A percentile compares a stretch with the other conserved stretches of the same genome.
Evolutionary conservation across 2,888 invertebrate genomes (phyloP).

Genomic region (Heliconius sara): DNA sequence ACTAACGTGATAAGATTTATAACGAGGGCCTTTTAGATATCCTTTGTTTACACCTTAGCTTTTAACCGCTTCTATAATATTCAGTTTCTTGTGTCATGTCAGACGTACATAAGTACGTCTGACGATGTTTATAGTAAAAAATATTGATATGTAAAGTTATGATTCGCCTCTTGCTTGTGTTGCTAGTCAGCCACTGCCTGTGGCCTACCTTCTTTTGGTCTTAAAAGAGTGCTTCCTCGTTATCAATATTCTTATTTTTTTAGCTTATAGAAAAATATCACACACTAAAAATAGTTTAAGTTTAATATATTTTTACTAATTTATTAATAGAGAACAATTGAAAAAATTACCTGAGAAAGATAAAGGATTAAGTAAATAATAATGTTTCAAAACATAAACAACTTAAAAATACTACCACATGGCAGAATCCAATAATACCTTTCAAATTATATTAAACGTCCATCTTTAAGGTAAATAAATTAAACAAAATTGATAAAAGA

Average conservation of each 20-base stretch:
- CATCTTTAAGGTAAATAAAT: too few species aligned
- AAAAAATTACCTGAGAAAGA: too few species aligned
- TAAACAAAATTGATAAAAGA: too few species aligned
- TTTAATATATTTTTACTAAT: too few species aligned
- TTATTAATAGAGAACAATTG: too few species aligned
- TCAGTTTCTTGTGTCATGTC: not conserved
- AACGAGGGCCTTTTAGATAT: constrained; percentile 45
- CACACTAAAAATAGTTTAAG: too few species aligned
- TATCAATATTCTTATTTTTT: too few species aligned
- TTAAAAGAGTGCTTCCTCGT: too few species aligned
- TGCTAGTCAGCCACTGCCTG: not conserved
- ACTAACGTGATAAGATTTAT: constrained; percentile 54
- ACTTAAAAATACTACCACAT: not conserved
- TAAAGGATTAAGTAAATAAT: too few species aligned
- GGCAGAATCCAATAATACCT: not conserved
- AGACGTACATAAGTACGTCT: not conserved
- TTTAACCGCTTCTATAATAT: constrained; percentile 39
- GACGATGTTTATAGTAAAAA: not conserved
- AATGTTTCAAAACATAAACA: too few species aligned
- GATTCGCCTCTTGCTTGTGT: not conserved
- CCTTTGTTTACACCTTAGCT: constrained; percentile 43
- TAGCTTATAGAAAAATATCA: too few species aligned
- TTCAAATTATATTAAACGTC: not conserved
- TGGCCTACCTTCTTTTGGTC: too few species aligned
- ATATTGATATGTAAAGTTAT: not conserved